Evolutionary conservation across 2,113 vertebrate species (phyloP), one percentile per base, ranked within the genome.

Genomic region (Oreochromis niloticus): DNA sequence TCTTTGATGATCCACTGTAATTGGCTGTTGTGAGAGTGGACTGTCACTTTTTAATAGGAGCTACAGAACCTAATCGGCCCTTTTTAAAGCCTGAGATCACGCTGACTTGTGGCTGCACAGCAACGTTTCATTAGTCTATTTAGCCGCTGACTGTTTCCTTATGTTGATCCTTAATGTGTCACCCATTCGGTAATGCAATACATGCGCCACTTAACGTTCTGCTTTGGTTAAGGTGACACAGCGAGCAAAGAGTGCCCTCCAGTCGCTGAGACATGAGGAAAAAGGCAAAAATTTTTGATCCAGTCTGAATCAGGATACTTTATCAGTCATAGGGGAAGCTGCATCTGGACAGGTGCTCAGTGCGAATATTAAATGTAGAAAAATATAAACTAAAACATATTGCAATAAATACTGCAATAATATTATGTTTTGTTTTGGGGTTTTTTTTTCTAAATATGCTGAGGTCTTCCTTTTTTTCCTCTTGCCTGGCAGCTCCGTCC

Each of bases 201-300:
- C 46, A 78, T 52, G 30, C 2, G 0, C 46, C 46, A 52, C 27
- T 78, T 78, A 78, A 52, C 0, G 0, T n/a, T 52, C 27, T n/a
- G 73, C 27, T 78, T 52, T 52, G 27, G 73, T 34, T 52, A 78
- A 78, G 27, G 73, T 34, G 27, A 34, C 17, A 78, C 11, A 1
- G 46, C 1, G 2, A 52, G 73, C 46, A 78, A 50, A n/a, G 9
- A 6, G 43, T 50, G 7, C 43, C 24, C 2, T 50, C 41, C 46
- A n/a, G 46, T 0, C 0, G 3, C 10, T 78, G 27, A 52, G 1
- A 78, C 71, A 78, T 8, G 46, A 52, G 46, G 0, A 73, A 78
- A 52, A 78, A 78, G 27, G 46, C 10, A 0, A 78, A 52, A 11
- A 7, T 50, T 19, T 73, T 75, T 48, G 1, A 75, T 75, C 41